Conservation (phyloP, 2,113 vertebrate species). For the Heloderma charlesbogerti region DNA sequence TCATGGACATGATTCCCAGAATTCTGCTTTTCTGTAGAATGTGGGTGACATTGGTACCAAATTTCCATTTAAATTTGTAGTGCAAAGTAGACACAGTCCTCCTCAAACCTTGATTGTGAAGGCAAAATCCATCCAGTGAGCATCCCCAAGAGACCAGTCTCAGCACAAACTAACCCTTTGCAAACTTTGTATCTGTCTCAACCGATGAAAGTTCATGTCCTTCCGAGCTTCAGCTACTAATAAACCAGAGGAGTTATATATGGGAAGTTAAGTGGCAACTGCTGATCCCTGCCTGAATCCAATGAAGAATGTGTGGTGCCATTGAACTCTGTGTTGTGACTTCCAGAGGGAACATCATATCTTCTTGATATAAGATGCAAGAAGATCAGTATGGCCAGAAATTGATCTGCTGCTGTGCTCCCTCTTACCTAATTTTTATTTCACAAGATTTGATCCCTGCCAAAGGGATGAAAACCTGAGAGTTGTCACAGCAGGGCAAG, state of each 20-base stretch:
- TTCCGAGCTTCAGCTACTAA: neutral
- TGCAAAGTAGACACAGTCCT: neutral
- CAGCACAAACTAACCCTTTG: neutral
- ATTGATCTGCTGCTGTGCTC: neutral
- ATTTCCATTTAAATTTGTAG: neutral
- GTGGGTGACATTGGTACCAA: neutral
- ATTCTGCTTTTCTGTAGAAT: neutral
- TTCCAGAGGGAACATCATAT: neutral
- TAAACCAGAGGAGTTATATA: neutral
- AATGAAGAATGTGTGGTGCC: accelerated
- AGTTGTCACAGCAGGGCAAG: too few relatives aligned
- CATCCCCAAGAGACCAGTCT: neutral
- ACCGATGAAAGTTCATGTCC: neutral
- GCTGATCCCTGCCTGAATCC: neutral
- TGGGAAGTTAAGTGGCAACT: neutral
- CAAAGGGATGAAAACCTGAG: neutral
- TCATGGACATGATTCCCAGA: neutral
- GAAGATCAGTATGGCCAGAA: neutral
- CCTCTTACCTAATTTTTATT: neutral
- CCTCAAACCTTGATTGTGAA: neutral
- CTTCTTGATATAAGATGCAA: neutral
- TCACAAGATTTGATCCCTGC: neutral
- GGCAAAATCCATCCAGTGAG: neutral
- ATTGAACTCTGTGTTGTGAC: neutral
- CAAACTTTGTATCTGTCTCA: neutral